Evolutionary conservation across 2,888 invertebrate species (phyloP), one percentile per base, ranked within the genome.

Genomic region (Strigamia transsilvanica): DNA sequence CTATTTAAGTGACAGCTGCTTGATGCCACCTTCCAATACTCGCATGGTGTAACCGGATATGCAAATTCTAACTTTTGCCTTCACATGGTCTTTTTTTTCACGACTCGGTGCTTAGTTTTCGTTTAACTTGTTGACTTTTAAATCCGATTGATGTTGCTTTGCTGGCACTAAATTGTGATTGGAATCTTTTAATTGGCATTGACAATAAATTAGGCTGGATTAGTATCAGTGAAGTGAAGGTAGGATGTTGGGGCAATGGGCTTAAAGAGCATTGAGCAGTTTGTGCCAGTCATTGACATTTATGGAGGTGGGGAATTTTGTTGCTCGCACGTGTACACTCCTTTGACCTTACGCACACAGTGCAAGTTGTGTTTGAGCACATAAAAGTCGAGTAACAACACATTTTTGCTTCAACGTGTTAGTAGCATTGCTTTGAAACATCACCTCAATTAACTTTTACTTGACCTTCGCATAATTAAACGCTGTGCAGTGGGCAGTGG

Each of bases 391-490:
- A 23, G 61, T 18, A 61, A 61, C 61, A 23, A 61, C 61, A 61
- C 51, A 51, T 51, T 61, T 61, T 61, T 61, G 23, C 21, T 21
- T 34, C 34, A 34, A 34, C 7, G 34, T 34, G 34, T 7, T 34
- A 7, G 34, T 34, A 34, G 61, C 4, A 18, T 15, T 4, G n/a
- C 10, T 2, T 61, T 61, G 21, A 12, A 18, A 10, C 21, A 6
- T 61, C 61, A 61, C 61, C 61, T 61, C 61, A 61, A 61, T 61
- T 61, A 61, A 23, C 61, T 61, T 61, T 61, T 18, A 15, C 10
- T 18, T 18, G 61, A 61, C 61, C 61, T 61, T 61, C 6, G 23
- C 61, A 23, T 61, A 61, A 61, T 61, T 61, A 61, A 61, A 61
- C 61, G 10, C 6, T 18, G 23, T 4, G 18, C 61, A 15, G 21